A percentile compares a stretch with the other conserved stretches of the same genome.
Evolutionary conservation across 2,113 vertebrate genomes (phyloP).

Genomic region (Eleginops maclovinus): DNA sequence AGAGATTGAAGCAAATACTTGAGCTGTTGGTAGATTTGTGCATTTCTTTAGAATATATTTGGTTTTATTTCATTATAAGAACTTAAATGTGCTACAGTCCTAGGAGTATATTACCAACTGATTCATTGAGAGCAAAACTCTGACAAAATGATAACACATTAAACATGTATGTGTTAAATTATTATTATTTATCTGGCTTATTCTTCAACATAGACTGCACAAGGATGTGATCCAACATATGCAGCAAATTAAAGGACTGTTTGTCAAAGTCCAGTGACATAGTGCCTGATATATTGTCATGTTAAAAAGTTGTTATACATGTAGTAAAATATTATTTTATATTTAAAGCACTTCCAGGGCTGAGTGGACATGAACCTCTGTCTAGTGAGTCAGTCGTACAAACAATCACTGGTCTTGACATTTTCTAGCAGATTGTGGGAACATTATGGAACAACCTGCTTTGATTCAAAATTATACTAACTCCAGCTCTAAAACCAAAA

Average conservation of each 20-base stretch:
- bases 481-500: too few species aligned
- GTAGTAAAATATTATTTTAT: too few species aligned
- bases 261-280: neutral
- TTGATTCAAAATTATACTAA: too few species aligned
- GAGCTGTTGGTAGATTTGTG: neutral
- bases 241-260: neutral
- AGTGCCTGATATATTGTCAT: neutral
- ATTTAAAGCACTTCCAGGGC: neutral
- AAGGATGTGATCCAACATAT: neutral
- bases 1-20: constrained; percentile 23
- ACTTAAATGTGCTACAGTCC: too few species aligned
- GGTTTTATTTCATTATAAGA: neutral
- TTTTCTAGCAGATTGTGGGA: neutral
- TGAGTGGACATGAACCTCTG: neutral
- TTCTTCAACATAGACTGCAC: neutral
- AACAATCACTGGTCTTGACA: neutral
- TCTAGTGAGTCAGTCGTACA: neutral
- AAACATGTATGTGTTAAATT: too few species aligned
- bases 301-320: neutral
- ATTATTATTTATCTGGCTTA: neutral
- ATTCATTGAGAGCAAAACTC: neutral
- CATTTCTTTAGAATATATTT: neutral
- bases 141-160: neutral
- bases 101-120: too few species aligned
- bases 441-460: neutral